A percentile compares a stretch with the other conserved stretches of the same genome.
phyloP scores from a whole-genome alignment of 2,113 vertebrate species.

The Pampusana beccarii region DNA sequence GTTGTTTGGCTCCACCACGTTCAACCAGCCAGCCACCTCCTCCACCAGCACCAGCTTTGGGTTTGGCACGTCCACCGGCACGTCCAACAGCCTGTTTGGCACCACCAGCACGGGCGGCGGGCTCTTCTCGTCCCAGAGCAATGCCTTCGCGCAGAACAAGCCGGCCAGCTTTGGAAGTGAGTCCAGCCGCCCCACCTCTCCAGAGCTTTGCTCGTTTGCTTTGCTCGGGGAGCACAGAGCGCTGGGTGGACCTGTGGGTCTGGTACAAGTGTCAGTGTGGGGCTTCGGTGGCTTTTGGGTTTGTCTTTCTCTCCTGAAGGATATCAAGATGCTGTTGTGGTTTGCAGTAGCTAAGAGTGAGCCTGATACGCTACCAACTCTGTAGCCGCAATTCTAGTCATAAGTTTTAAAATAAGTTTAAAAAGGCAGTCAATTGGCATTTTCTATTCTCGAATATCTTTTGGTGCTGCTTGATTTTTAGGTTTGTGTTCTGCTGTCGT shows the following conservation, averaged over 20 bases:
- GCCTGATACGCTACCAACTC: accelerated
- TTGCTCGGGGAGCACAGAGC: accelerated
- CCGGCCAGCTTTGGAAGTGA: conserved; percentile 92
- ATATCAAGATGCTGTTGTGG: accelerated
- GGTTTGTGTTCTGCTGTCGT: neutral
- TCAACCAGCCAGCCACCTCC: conserved; percentile 92
- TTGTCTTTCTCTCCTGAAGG: neutral
- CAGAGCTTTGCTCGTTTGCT: neutral
- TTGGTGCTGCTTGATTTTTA: neutral
- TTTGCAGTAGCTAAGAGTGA: neutral
- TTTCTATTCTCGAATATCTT: neutral
- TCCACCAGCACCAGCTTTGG: conserved; percentile 91
- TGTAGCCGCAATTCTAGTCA: accelerated
- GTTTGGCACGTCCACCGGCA: conserved; percentile 86
- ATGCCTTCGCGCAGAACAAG: conserved; percentile 93
- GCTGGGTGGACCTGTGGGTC: accelerated
- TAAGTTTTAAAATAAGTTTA: neutral
- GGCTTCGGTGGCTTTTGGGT: accelerated
- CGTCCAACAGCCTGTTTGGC: conserved; percentile 90
- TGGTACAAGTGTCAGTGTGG: accelerated
- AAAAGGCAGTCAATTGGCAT: accelerated
- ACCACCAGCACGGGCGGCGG: conserved; percentile 84
- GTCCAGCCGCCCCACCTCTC: conserved; percentile 16
- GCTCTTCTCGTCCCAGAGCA: conserved; percentile 92
- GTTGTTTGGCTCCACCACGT: conserved; percentile 90